Percentiles rank a stretch among this genome's conserved stretches.
phyloP scores from a whole-genome alignment of 2,797 vertebrate species.

The Microctenopoma lineatum region DNA sequence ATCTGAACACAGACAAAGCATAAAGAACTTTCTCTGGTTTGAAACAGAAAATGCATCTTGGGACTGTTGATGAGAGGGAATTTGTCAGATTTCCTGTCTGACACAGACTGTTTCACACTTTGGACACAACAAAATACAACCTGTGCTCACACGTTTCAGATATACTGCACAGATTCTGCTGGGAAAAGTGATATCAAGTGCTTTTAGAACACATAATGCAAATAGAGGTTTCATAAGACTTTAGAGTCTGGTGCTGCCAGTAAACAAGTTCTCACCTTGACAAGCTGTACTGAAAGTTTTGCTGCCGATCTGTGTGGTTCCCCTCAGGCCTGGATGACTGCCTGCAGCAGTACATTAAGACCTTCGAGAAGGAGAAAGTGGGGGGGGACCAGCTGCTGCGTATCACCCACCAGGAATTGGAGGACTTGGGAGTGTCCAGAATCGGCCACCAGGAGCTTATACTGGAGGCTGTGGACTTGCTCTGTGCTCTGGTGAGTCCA shows the following conservation, averaged over 20 bases:
- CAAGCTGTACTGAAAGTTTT: constrained; percentile 34
- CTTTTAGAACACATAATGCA: constrained; percentile 29
- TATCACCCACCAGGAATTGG: constrained; percentile 98
- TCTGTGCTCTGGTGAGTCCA: constrained; percentile 94
- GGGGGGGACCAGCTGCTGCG: constrained; percentile 96
- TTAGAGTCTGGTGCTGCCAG: constrained; percentile 3
- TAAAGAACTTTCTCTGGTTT: constrained; percentile 33
- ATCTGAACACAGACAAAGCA: constrained; percentile 25
- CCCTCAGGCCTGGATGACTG: constrained; percentile 95
- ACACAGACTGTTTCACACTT: constrained; percentile 53
- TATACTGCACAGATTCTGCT: constrained; percentile 37
- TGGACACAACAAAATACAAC: constrained; percentile 46
- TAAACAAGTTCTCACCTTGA: constrained; percentile 16
- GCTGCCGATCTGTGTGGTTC: constrained; percentile 31
- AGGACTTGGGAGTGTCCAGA: constrained; percentile 96
- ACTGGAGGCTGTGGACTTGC: constrained; percentile 96
- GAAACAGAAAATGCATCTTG: constrained; percentile 40
- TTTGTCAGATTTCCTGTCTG: constrained; percentile 56
- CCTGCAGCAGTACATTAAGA: constrained; percentile 98
- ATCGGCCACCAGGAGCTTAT: constrained; percentile 99
- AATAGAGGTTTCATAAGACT: constrained; percentile 41
- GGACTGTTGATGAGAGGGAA: constrained; percentile 42
- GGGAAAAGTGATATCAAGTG: constrained; percentile 13
- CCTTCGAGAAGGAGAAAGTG: constrained; percentile 97
- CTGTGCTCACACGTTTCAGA: constrained; percentile 48